Evolutionary conservation across 1,140 invertebrate genomes (phyloP).

Genomic region (Harpegnathos saltator): DNA sequence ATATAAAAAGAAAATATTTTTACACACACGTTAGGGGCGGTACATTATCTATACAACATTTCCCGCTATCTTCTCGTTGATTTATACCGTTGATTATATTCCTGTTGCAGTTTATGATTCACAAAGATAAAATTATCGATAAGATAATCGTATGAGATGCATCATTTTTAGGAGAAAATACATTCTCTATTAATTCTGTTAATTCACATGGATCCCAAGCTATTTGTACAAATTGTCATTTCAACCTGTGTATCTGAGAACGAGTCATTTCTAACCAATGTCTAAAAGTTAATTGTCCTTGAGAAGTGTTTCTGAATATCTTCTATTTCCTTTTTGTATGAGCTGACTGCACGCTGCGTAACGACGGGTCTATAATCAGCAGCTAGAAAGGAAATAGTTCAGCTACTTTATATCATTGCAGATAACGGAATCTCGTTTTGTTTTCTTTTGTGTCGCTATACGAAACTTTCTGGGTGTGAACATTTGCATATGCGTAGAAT

Average conservation of each 20-base stretch:
- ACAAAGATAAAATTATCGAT: not conserved
- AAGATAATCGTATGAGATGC: constrained; percentile 20
- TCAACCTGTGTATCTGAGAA: not conserved
- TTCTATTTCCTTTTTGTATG: constrained; percentile 80
- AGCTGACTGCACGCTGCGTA: constrained; percentile 81
- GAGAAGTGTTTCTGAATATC: constrained; percentile 29
- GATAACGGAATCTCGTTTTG: constrained; percentile 29
- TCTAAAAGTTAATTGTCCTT: constrained; percentile 10
- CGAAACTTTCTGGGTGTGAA: constrained; percentile 39
- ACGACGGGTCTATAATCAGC: constrained; percentile 50
- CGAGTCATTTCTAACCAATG: constrained; percentile 9
- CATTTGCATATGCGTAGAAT: not conserved
- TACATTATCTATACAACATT: not conserved
- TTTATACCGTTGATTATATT: not conserved
- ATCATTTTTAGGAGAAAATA: constrained; percentile 24
- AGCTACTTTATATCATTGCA: too few relatives aligned
- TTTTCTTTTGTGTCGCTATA: constrained; percentile 3
- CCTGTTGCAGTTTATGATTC: not conserved
- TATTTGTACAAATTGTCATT: constrained; percentile 3
- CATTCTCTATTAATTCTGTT: not conserved
- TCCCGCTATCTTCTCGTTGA: not conserved
- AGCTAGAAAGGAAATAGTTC: constrained; percentile 73
- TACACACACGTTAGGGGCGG: not conserved
- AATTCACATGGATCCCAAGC: not conserved
- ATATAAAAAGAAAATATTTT: not conserved